Evolutionary conservation across 1,140 invertebrate genomes (phyloP).

Genomic region (Hesperophylax magnus): DNA sequence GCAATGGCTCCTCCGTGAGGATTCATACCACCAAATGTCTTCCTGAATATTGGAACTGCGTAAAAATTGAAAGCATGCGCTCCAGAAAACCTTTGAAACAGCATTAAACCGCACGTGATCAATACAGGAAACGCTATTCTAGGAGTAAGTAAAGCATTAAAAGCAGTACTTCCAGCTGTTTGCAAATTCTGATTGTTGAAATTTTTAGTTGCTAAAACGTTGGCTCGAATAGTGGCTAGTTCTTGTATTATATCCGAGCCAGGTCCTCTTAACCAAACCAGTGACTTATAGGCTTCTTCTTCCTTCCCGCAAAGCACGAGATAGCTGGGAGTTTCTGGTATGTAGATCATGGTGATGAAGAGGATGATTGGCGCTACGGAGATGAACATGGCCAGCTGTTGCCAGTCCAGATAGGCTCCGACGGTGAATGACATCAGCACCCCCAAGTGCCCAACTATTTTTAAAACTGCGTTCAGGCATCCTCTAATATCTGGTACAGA

Average conservation of each 20-base stretch:
- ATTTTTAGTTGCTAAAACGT: constrained; percentile 73
- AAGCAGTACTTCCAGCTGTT: constrained; percentile 62
- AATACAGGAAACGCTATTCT: constrained; percentile 77
- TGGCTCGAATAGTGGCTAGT: constrained; percentile 77
- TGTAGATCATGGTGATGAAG: constrained; percentile 72
- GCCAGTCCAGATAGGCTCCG: constrained; percentile 88
- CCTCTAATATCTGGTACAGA: constrained; percentile 89
- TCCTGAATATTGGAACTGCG: constrained; percentile 85
- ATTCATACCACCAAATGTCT: constrained; percentile 86
- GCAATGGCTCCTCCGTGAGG: constrained; percentile 89
- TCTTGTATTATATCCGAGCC: constrained; percentile 83
- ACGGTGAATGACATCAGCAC: constrained; percentile 87
- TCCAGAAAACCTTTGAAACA: constrained; percentile 88
- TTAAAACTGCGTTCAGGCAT: constrained; percentile 87
- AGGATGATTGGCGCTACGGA: constrained; percentile 77
- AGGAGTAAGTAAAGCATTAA: constrained; percentile 67
- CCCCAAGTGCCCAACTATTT: constrained; percentile 88
- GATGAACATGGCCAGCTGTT: constrained; percentile 84
- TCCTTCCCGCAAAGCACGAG: constrained; percentile 75
- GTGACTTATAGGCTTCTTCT: constrained; percentile 79
- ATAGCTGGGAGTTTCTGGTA: constrained; percentile 82
- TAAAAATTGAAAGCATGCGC: constrained; percentile 90
- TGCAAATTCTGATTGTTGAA: constrained; percentile 68
- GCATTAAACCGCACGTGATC: constrained; percentile 88
- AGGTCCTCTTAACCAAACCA: constrained; percentile 84